Evolutionary conservation across 1,140 invertebrate genomes (phyloP).

Genomic region (Globodera ellingtonae): DNA sequence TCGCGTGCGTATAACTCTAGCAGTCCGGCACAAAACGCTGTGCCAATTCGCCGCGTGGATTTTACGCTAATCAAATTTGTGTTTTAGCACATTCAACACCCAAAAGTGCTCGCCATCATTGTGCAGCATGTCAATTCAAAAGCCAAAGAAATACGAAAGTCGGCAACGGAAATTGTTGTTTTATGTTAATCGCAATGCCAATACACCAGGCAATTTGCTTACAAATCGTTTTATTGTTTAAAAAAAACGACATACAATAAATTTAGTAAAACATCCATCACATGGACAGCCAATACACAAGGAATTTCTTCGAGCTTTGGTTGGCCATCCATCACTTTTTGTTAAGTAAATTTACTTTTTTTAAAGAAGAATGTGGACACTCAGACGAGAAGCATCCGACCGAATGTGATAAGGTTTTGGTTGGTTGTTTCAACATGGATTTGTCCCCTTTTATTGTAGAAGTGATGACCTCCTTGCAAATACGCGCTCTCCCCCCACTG

Average conservation of each 20-base stretch:
- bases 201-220: neutral
- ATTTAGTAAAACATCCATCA: neutral
- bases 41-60: constrained; percentile 41
- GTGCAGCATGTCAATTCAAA: constrained; percentile 78
- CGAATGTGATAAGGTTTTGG: constrained; percentile 24
- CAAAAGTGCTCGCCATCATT: constrained; percentile 83
- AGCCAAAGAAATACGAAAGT: constrained; percentile 83
- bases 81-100: constrained; percentile 76
- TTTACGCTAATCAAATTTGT: neutral
- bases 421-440: neutral
- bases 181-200: neutral
- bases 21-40: constrained; percentile 32
- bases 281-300: constrained; percentile 11
- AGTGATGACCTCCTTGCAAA: constrained; percentile 14
- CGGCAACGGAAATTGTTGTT: neutral
- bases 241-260: no score
- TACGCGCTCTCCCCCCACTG: constrained; percentile 8
- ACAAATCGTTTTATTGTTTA: no score
- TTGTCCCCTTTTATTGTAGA: neutral
- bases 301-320: constrained; percentile 30
- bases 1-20: constrained; percentile 70
- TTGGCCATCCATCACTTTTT: constrained; percentile 3
- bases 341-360: constrained; percentile 11
- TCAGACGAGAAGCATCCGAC: constrained; percentile 24
- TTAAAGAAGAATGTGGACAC: constrained; percentile 38